Base-by-base conservation (phyloP, 2,113 vertebrate species). In the Porphyrio hochstetteri region DNA sequence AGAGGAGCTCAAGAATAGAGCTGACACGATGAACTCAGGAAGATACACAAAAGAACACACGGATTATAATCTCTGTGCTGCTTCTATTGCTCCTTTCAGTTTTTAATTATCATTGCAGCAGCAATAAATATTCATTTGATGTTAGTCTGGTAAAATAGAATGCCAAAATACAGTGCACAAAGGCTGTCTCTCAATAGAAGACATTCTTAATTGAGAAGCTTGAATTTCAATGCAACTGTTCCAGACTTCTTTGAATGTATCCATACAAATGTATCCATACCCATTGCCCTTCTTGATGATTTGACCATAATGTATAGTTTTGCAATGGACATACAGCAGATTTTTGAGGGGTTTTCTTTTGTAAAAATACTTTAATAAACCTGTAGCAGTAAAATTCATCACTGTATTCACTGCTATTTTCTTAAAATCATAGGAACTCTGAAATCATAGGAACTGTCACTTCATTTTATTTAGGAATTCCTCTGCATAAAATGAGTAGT, bases 1-100 rank as follows among this genome's bases (percentile, higher is more conserved):
- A 50, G 25, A 25, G 35, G 64, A 86, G 72, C 10, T 57, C 31
- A 56, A 42, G 21, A 25, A 44, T 44, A 31, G 27, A 59, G 52
- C 16, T 71, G 50, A 57, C 1, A 1, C 1, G 2, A 29, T 2
- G 10, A 48, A 63, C n/a, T 40, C 3, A 1, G 35, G 46, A 67
- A 71, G n/a, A 40, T 31, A 63, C 13, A 40, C 27, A 88, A 57
- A 57, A 28, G 8, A 56, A 10, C n/a, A 79, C 11, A 81, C 5
- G n/a, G 25, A 42, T 81, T n/a, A 56, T n/a, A 48, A 72, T 31
- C 10, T 57, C 21, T 67, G 16, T 10, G 20, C 29, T 71, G 13
- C 42, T 64, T 19, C 25, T 38, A 21, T 31, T 48, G 11, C 31
- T 56, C 5, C 35, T 19, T 57, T 81, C 40, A 57, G 13, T 40